Conservation (phyloP, 2,113 vertebrate species). For the Ceratotherium simum region DNA sequence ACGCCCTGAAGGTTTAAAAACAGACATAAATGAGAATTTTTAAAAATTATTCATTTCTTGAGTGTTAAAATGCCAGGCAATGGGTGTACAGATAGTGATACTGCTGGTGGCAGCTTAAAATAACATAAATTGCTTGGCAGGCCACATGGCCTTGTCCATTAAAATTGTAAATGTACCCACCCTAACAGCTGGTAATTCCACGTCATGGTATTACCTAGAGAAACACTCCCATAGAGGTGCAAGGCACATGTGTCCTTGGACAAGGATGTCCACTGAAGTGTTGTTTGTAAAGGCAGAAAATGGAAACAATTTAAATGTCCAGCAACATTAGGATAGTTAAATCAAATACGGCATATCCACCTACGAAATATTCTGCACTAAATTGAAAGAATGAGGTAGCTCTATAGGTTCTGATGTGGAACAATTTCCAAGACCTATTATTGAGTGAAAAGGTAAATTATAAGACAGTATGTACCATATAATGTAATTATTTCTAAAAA, state of each 20-base stretch:
- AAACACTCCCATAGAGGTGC: background rate
- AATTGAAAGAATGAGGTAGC: background rate
- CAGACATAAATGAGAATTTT: background rate
- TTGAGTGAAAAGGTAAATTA: background rate
- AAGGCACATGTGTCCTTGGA: background rate
- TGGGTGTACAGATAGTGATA: accelerated
- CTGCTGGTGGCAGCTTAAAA: background rate
- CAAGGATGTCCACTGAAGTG: background rate
- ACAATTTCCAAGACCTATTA: slow-evolving; percentile 22
- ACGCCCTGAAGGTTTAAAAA: too few relatives aligned
- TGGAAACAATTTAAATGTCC: background rate
- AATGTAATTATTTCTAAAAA: background rate
- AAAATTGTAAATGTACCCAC: background rate
- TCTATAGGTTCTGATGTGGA: background rate
- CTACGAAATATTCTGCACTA: background rate
- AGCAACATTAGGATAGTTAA: background rate
- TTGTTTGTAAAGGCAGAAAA: background rate
- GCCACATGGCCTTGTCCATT: background rate
- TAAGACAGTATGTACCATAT: background rate
- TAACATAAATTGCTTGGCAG: background rate
- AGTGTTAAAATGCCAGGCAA: background rate
- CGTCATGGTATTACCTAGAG: background rate
- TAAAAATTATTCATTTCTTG: background rate
- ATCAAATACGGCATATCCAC: background rate
- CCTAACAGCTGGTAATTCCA: background rate